Base-by-base conservation (phyloP, 2,888 invertebrate species). In the Sesia apiformis region DNA sequence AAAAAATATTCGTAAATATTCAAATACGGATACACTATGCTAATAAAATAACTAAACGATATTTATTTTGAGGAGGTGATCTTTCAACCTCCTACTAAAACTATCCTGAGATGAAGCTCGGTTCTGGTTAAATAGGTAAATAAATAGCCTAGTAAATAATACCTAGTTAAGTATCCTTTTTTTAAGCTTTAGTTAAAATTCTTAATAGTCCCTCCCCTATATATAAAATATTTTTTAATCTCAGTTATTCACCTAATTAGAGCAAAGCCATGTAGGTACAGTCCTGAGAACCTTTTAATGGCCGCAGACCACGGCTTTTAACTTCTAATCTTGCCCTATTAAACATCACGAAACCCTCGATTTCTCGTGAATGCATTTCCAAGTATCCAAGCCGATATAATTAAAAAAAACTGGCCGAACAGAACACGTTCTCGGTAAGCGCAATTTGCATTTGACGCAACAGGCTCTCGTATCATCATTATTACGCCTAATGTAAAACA, bases 321-420 rank as follows among this genome's bases (percentile, higher is more conserved):
- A 86, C 80, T 84, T 86, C 77, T 87, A 88, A 88, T 89, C 87
- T 87, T 78, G 84, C 79, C 84, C 84, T 86, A 87, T 89, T 86
- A 88, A 87, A 85, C 76, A 78, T 81, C 79, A 77, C 80, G 80
- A 79, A 78, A 72, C 83, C 82, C 80, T 81, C 72, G 83, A 81
- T 81, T 80, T 77, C 81, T 81, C 74, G 75, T 81, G 85, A 87
- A 87, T 87, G 84, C 86, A 81, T 85, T 89, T 89, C 89, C 88
- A 87, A 85, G 87, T 85, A 89, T 81, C 81, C 80, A 71, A 76
- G 69, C 76, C 84, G 84, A 86, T 85, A 84, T 88, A 87, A 87
- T 84, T 87, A 81, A 86, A 85, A 84, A 87, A 89, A 88, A 87
- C 82, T 72, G 76, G 79, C 78, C 78, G 75, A 82, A 81, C 84